phyloP scores from a whole-genome alignment of 92 coral and sea anemone species.

The Epizoanthus stellaris region DNA sequence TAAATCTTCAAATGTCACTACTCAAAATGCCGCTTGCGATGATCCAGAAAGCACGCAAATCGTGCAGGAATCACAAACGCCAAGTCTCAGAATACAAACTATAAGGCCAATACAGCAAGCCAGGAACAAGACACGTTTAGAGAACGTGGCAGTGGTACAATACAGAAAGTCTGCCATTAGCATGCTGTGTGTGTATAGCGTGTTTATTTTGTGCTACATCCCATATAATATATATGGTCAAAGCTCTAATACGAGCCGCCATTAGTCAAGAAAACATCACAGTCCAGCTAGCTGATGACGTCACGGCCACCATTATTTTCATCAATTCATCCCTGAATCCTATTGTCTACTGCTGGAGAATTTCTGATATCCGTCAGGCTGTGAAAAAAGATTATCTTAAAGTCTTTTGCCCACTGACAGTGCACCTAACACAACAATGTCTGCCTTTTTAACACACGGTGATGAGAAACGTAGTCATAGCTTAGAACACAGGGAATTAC shows the following conservation, averaged over 20 bases:
- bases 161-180: not conserved
- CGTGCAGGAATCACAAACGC: not conserved
- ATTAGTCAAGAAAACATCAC: not conserved
- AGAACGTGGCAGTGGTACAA: not conserved
- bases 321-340: not conserved
- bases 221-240: not conserved
- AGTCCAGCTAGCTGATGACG: not conserved
- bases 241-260: not conserved
- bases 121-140: not conserved
- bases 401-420: not conserved
- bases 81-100: not conserved
- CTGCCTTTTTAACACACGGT: not conserved
- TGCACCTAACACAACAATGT: not conserved
- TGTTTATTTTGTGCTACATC: not conserved
- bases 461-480: not conserved
- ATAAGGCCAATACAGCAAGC: not conserved
- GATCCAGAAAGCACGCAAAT: not conserved
- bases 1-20: no score
- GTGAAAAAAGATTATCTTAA: not conserved
- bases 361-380: not conserved
- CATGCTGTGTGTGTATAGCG: not conserved
- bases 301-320: not conserved
- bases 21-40: not conserved
- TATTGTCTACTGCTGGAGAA: not conserved
- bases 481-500: not conserved